Evolutionary conservation across 2,797 vertebrate genomes (phyloP).

Genomic region (Phrynocephalus guinanensis): DNA sequence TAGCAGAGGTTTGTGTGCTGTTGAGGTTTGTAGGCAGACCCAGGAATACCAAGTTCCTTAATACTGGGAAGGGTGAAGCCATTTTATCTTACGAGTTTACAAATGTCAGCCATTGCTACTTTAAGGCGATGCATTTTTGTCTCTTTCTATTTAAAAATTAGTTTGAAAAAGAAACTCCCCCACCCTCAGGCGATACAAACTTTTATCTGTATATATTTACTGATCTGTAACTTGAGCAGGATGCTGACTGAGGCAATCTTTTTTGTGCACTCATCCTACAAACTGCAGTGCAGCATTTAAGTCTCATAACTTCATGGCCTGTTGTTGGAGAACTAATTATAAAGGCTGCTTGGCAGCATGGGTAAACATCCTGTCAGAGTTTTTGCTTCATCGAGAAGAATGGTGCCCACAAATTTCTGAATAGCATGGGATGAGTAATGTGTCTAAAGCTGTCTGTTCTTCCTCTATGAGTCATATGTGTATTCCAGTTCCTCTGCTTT

Average conservation of each 20-base stretch:
- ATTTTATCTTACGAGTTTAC: not conserved
- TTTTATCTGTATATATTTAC: not conserved
- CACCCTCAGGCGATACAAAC: not conserved
- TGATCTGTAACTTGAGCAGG: not conserved
- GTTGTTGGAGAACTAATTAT: conserved; percentile 57
- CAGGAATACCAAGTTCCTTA: not conserved
- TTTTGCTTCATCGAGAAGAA: not conserved
- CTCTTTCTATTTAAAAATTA: too few relatives aligned
- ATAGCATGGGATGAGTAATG: not conserved
- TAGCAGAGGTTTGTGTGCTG: not conserved
- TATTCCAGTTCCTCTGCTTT: conserved; percentile 2
- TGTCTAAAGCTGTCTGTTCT: not conserved
- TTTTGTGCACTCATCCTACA: not conserved
- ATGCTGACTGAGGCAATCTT: fast-evolving
- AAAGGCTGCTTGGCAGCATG: conserved; percentile 48
- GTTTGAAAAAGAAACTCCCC: not conserved
- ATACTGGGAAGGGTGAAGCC: not conserved
- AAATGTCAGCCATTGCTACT: not conserved
- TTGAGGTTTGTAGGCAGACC: not conserved
- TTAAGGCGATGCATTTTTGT: too few relatives aligned
- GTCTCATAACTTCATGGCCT: conserved; percentile 22
- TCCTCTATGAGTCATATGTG: fast-evolving
- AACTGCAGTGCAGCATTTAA: conserved; percentile 34
- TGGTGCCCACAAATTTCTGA: conserved; percentile 42
- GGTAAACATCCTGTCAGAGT: conserved; percentile 46